Base-by-base conservation (phyloP, 1,140 invertebrate species). In the Bacillus rossius region DNA sequence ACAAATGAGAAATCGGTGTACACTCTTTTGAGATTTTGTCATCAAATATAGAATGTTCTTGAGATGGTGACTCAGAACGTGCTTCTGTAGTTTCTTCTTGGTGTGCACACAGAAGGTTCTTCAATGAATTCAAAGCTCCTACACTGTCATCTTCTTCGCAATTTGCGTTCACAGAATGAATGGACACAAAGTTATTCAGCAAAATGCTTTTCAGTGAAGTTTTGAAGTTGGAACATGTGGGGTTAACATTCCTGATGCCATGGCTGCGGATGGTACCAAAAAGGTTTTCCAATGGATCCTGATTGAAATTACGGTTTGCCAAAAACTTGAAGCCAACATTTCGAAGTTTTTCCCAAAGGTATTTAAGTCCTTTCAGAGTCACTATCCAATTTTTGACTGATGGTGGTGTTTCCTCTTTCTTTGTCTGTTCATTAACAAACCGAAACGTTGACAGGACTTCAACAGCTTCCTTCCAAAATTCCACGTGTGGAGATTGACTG, bases 351-450 rank as follows among this genome's bases (percentile, higher is more conserved):
- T 23, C 13, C n/a, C 59, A 52, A 3, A 17, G 40, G 40, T 23
- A 19, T 38, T 55, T 45, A 7, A 71, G 64, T 7, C 65, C 62
- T 16, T 69, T 62, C 19, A 72, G 19, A 58, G 69, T 69, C 54
- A 61, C 63, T 38, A 65, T 63, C 63, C 64, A 67, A 53, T 69
- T 71, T 55, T 62, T 65, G 34, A 71, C 20, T 20, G 67, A 64
- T 16, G 66, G 69, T 4, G 65, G 53, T 57, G 45, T 41, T 17
- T 65, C 65, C 8, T 45, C 60, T 38, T 49, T 41, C 38, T 45
- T 29, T 10, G 41, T 61, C 41, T 61, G 62, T 10, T 3, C 2
- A 60, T 60, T 57, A 17, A 63, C 50, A 61, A 66, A 69, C 57
- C 62, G 62, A 63, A 70, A 67, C 1, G 42, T 49, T 54, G 62